A percentile compares a stretch with the other conserved stretches of the same genome.
phyloP scores from a whole-genome alignment of 2,888 invertebrate species.

The Quadriops clusia region DNA sequence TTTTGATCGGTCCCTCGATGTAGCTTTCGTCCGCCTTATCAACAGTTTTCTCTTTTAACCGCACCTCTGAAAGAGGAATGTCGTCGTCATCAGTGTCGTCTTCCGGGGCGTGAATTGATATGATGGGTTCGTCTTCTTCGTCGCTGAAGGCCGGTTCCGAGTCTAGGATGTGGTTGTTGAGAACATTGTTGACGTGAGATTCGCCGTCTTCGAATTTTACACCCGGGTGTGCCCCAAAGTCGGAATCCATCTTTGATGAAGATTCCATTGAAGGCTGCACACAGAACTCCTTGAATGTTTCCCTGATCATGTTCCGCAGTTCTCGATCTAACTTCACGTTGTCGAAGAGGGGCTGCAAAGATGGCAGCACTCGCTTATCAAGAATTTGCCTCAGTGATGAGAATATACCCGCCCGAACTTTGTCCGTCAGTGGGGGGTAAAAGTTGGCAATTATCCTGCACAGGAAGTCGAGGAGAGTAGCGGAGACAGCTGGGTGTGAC shows the following conservation, averaged over 20 bases:
- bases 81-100: constrained; percentile 66
- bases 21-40: constrained; percentile 33
- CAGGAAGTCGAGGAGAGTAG: constrained; percentile 80
- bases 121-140: constrained; percentile 59
- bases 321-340: constrained; percentile 79
- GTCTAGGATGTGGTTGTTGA: constrained; percentile 40
- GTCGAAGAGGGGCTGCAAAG: constrained; percentile 75
- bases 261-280: constrained; percentile 42
- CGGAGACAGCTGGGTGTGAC: constrained; percentile 82
- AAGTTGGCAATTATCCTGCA: constrained; percentile 85
- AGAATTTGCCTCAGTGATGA: constrained; percentile 75
- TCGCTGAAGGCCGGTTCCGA: constrained; percentile 74
- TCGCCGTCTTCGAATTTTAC: constrained; percentile 24
- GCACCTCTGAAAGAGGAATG: constrained; percentile 65
- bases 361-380: constrained; percentile 84
- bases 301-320: constrained; percentile 69
- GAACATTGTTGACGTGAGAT: constrained; percentile 18
- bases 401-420: constrained; percentile 70
- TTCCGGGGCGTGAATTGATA: constrained; percentile 35
- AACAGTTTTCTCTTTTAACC: constrained; percentile 43
- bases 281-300: constrained; percentile 87
- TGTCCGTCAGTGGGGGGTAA: constrained; percentile 65
- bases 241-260: constrained; percentile 35
- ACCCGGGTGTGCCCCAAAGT: constrained; percentile 15
- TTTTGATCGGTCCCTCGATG: constrained; percentile 45